Conservation (phyloP, 2,113 vertebrate species). For the Maccullochella peelii region DNA sequence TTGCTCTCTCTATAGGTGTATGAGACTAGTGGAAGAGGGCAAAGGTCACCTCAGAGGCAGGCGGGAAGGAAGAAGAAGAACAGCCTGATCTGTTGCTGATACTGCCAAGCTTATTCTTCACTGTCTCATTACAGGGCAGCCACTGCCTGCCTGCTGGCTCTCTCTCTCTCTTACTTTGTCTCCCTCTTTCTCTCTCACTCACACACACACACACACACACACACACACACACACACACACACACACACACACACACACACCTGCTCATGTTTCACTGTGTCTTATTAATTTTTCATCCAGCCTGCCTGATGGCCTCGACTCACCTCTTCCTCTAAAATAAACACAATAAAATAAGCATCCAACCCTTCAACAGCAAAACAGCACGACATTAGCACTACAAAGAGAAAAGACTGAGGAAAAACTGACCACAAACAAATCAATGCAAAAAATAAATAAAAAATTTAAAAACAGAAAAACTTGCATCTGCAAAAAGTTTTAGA, state of each 20-base stretch:
- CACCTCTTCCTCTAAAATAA: slow-evolving; percentile 29
- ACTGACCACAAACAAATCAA: slow-evolving; percentile 18
- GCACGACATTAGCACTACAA: slow-evolving; percentile 27
- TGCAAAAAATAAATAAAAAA: not conserved
- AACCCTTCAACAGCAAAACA: slow-evolving; percentile 20
- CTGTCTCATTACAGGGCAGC: slow-evolving; percentile 61
- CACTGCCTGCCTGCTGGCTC: slow-evolving; percentile 29
- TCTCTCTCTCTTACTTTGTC: slow-evolving; percentile 4
- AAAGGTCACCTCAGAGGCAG: slow-evolving; percentile 52
- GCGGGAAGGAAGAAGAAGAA: slow-evolving; percentile 43
- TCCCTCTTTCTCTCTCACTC: not conserved
- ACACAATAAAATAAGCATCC: slow-evolving; percentile 23
- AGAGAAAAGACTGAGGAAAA: slow-evolving; percentile 8
- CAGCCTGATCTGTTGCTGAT: slow-evolving; percentile 62
- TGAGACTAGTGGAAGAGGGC: slow-evolving; percentile 32
- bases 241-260: slow-evolving; percentile 11
- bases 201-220: not conserved
- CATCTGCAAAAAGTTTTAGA: slow-evolving; percentile 18
- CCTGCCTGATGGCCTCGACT: slow-evolving; percentile 17
- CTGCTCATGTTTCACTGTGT: slow-evolving; percentile 48
- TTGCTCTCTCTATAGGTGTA: slow-evolving; percentile 27
- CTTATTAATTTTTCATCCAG: slow-evolving; percentile 42
- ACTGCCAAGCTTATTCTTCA: slow-evolving; percentile 65
- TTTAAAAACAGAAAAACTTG: not conserved
- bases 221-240: slow-evolving; percentile 2